Percentiles rank a stretch among this genome's conserved stretches.
These are phyloP conservation scores for Bambusicola thoracicus DNA, from an alignment of 2,113 vertebrate species.

Conservation along the genomic window DNA sequence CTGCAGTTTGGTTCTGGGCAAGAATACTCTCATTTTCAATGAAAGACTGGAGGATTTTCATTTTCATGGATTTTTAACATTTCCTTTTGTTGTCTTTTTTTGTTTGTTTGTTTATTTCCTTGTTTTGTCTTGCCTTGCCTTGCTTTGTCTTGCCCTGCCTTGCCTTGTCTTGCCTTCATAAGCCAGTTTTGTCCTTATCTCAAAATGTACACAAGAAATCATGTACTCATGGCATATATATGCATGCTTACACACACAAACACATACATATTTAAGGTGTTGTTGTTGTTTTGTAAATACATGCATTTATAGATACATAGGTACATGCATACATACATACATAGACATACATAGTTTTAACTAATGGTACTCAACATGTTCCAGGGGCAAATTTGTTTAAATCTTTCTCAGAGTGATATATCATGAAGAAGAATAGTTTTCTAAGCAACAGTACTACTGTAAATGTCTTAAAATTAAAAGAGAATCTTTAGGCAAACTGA, in stretches of 20 bases:
- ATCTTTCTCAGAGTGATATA: not conserved
- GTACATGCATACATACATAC: too few relatives aligned
- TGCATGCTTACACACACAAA: not conserved
- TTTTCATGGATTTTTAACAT: not conserved
- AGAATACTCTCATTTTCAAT: not conserved
- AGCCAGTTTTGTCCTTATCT: not conserved
- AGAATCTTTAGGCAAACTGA: not conserved
- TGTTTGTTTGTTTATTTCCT: too few relatives aligned
- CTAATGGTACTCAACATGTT: not conserved
- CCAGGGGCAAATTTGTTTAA: not conserved
- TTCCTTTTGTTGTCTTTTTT: not conserved
- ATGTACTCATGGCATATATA: not conserved
- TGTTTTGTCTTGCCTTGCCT: not conserved
- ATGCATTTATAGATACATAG: not conserved
- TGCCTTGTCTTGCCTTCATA: too few relatives aligned
- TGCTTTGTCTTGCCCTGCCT: not conserved
- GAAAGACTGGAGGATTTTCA: not conserved
- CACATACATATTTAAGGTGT: not conserved
- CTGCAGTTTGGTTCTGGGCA: not conserved
- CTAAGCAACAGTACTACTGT: not conserved
- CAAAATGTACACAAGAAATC: not conserved
- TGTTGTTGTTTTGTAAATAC: not conserved
- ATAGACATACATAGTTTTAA: too few relatives aligned
- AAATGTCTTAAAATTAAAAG: conserved; percentile 38
- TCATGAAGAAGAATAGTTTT: not conserved